A percentile compares a stretch with the other conserved stretches of the same genome.
Evolutionary conservation across 64 coral and sea anemone species (phyloP).

Genomic region (Stylophora pistillata): DNA sequence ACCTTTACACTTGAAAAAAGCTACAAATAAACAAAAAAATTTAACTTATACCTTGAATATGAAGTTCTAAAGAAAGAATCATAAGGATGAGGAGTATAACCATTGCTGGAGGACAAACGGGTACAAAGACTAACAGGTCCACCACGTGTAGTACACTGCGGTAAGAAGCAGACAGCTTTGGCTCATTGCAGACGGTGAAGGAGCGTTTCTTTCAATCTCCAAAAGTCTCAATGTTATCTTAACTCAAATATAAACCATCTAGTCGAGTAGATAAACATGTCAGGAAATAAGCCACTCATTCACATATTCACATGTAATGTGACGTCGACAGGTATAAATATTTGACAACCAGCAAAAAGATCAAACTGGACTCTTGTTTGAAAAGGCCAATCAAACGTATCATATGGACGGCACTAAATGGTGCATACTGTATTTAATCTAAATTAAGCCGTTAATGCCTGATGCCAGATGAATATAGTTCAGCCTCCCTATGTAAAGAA

Average conservation of each 20-base stretch:
- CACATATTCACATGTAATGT: conserved; percentile 35
- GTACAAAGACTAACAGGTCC: neutral
- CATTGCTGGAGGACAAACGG: neutral
- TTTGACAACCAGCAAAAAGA: neutral
- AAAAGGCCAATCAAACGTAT: neutral
- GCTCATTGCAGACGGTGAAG: neutral
- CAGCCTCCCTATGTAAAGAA: too few species aligned
- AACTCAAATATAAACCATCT: conserved; percentile 2
- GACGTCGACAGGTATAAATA: conserved; percentile 32
- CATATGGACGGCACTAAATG: neutral
- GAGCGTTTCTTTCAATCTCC: neutral
- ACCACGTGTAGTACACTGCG: neutral
- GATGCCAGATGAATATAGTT: too few species aligned
- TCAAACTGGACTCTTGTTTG: neutral
- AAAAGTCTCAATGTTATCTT: neutral
- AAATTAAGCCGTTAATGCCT: too few species aligned
- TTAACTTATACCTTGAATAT: conserved; percentile 9
- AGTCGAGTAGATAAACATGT: conserved; percentile 10
- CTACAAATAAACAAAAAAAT: neutral
- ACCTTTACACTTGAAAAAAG: neutral
- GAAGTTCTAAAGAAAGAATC: neutral
- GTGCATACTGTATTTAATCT: neutral
- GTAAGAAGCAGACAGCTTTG: neutral
- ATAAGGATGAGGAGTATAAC: conserved; percentile 17
- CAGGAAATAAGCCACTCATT: conserved; percentile 12